Evolutionary conservation across 2,888 invertebrate genomes (phyloP).

Genomic region (Trichogramma dendrolimi): DNA sequence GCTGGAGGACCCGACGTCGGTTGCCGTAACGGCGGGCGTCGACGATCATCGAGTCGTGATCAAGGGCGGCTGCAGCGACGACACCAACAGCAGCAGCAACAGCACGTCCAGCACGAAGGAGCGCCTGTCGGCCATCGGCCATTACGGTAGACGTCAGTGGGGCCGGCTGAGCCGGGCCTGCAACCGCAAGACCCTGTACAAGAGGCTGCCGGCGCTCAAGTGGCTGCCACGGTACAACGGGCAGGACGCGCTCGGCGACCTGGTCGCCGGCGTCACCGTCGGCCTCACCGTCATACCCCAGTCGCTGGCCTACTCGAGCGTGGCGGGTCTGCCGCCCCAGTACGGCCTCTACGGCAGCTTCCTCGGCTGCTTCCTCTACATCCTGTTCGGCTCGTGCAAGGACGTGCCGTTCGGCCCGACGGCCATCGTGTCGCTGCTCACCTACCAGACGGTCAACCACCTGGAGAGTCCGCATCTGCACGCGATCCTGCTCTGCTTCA

Average conservation of each 20-base stretch:
- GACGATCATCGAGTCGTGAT: slow-evolving; percentile 7
- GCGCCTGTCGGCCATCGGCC: slow-evolving; percentile 30
- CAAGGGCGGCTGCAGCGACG: no score
- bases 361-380: slow-evolving; percentile 85
- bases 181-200: slow-evolving; percentile 68
- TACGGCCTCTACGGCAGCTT: slow-evolving; percentile 93
- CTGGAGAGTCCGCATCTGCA: slow-evolving; percentile 59
- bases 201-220: slow-evolving; percentile 67
- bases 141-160: slow-evolving; percentile 39
- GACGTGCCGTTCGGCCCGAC: slow-evolving; percentile 91
- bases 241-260: slow-evolving; percentile 74
- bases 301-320: slow-evolving; percentile 75
- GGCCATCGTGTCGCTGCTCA: slow-evolving; percentile 83
- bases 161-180: slow-evolving; percentile 54
- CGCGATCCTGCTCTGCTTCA: slow-evolving; percentile 71
- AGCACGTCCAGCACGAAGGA: slow-evolving; percentile 21
- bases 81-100: no score
- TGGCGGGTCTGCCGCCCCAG: slow-evolving; percentile 76
- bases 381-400: slow-evolving; percentile 85
- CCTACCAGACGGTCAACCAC: slow-evolving; percentile 71
- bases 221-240: slow-evolving; percentile 77
- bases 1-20: slow-evolving; percentile 36
- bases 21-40: slow-evolving; percentile 1
- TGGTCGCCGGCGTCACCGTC: slow-evolving; percentile 87
- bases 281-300: slow-evolving; percentile 92